Conservation (phyloP, 2,888 invertebrate species). For the Chironomus tentans region DNA sequence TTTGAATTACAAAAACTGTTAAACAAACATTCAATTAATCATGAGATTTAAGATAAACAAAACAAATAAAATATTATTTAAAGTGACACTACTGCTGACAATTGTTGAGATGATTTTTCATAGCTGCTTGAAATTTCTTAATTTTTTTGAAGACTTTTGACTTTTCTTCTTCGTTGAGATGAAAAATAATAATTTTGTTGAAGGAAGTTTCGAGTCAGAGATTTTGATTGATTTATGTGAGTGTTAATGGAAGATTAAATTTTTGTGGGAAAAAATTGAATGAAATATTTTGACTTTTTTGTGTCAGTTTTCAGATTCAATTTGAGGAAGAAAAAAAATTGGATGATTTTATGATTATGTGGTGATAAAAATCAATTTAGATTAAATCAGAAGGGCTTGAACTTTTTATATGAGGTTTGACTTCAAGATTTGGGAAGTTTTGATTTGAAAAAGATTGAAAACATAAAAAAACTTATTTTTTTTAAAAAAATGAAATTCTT, state of each 20-base stretch:
- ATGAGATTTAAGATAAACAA: neutral
- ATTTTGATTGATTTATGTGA: neutral
- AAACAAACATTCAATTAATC: neutral
- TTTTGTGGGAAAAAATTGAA: neutral
- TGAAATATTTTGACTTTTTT: too few species aligned
- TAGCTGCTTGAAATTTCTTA: neutral
- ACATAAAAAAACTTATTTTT: too few species aligned
- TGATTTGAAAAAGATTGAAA: too few species aligned
- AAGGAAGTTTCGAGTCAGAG: neutral
- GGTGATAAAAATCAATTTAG: too few species aligned
- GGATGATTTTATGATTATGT: too few species aligned
- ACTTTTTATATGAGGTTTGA: too few species aligned
- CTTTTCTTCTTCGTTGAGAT: neutral
- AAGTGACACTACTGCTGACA: neutral
- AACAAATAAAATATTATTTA: neutral
- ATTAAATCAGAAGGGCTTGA: too few species aligned
- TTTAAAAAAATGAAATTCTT: too few species aligned
- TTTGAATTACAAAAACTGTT: neutral
- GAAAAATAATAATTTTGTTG: neutral
- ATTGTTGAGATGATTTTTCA: neutral
- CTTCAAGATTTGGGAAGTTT: too few species aligned
- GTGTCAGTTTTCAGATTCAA: too few species aligned
- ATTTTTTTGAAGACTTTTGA: neutral
- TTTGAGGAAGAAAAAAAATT: too few species aligned
- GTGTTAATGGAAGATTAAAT: neutral